Evolutionary conservation across 2,113 vertebrate species (phyloP), one percentile per base, ranked within the genome.

Genomic region (Sterrhoptilus dennistouni): DNA sequence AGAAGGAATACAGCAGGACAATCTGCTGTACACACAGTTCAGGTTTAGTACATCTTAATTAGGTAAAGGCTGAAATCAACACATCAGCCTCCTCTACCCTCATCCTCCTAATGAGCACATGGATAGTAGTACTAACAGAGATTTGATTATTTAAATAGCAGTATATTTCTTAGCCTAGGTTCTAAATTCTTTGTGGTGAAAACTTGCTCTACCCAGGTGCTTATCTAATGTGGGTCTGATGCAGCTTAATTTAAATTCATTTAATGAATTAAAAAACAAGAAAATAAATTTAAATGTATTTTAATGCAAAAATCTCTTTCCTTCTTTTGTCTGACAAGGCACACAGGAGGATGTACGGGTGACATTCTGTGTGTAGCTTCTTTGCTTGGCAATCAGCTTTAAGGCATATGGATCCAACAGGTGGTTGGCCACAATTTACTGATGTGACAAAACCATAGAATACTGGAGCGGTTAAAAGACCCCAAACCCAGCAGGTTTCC

Each of bases 361-460:
- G 38, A 20, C 54, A 69, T 87, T 95, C 83, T 92, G 16, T 74
- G 29, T 66, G 53, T 29, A 90, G 56, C 66, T 57, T 35, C 40
- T 70, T 90, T 93, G 57, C 91, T 89, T 96, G 95, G 82, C 89
- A 91, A 22, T 95, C 72, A 71, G 52, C 66, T 85, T 68, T 79
- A 83, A 86, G 94, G 57, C 59, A 50, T 65, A 68, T 83, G 54
- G 63, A 59, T 92, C 65, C 72, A 84, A 94, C 97, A 97, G 89
- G 97, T 97, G 94, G 83, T 49, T 88, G 76, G 76, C 74, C 85
- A 87, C 56, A 93, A 45, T 91, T 94, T 90, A 61, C 57, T 65
- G n/a, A 56, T 74, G 33, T 45, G 22, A 70, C 69, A 84, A 86
- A 95, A 72, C 69, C 3, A 5, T 13, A 47, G 42, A 42, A 4